These are phyloP conservation scores for Folsomia candida DNA, from an alignment of 2,888 invertebrate species.

Conservation along the genomic window DNA sequence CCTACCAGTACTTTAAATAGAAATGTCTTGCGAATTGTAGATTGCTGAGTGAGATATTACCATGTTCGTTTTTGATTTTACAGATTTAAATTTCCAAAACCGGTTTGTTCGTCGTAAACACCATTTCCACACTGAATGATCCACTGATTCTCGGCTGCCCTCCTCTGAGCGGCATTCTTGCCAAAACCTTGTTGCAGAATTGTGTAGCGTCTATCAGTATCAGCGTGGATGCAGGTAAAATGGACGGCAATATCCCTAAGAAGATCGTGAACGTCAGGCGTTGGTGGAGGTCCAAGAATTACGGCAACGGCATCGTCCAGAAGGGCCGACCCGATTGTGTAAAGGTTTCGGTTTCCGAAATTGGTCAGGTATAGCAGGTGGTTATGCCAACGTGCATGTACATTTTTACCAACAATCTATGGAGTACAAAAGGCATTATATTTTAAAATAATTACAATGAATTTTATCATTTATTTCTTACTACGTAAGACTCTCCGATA, in stretches of 20 bases:
- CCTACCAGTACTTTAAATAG: no score
- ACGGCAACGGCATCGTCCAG: background rate
- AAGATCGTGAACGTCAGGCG: background rate
- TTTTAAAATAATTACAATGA: no score
- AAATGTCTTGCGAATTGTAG: no score
- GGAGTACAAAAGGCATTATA: no score
- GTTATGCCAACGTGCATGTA: no score
- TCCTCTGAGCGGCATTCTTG: background rate
- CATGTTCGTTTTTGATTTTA: no score
- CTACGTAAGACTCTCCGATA: background rate
- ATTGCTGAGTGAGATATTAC: no score
- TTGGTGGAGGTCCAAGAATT: background rate
- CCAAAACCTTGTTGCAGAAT: background rate
- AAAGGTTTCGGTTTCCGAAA: no score
- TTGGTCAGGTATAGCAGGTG: no score
- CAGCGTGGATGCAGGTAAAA: background rate
- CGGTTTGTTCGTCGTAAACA: background rate
- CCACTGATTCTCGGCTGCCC: background rate
- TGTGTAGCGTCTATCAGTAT: background rate
- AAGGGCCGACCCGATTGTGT: no score
- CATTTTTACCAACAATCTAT: no score
- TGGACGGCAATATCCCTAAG: background rate
- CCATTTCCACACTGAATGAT: background rate
- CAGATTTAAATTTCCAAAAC: background rate
- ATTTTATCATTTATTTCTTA: no score